These are phyloP conservation scores for Chouioia cunea DNA, from an alignment of 2,888 invertebrate species.

Conservation along the genomic window DNA sequence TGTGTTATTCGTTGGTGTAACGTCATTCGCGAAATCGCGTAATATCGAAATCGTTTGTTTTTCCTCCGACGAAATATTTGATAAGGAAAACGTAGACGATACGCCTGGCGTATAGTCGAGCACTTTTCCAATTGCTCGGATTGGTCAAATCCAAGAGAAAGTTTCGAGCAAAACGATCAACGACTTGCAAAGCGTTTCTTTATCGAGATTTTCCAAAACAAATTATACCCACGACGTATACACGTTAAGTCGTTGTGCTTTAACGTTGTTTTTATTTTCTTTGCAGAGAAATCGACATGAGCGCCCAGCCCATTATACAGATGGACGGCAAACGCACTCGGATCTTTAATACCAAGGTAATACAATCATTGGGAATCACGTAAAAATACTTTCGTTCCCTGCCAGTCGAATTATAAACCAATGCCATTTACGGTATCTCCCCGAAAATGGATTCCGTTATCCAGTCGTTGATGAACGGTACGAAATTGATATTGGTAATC, in stretches of 20 bases:
- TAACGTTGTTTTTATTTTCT: slow-evolving; percentile 45
- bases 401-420: neutral
- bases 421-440: slow-evolving; percentile 20
- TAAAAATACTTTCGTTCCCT: slow-evolving; percentile 25
- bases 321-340: slow-evolving; percentile 89
- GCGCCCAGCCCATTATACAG: slow-evolving; percentile 84
- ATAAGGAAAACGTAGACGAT: no score
- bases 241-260: no score
- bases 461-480: neutral
- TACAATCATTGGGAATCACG: neutral
- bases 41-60: no score
- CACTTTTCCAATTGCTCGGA: no score
- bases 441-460: neutral
- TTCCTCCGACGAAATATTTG: no score
- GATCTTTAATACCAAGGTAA: slow-evolving; percentile 81
- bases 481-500: slow-evolving; percentile 16
- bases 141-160: no score
- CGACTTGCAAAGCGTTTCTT: no score
- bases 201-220: neutral
- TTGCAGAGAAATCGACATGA: slow-evolving; percentile 87
- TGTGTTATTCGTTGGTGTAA: no score
- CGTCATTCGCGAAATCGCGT: no score
- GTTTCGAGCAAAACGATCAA: no score
- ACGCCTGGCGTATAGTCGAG: no score
- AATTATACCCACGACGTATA: no score